Percentiles rank a stretch among this genome's conserved stretches.
These are phyloP conservation scores for Regulus satrapa DNA, from an alignment of 2,113 vertebrate species.

Conservation along the genomic window DNA sequence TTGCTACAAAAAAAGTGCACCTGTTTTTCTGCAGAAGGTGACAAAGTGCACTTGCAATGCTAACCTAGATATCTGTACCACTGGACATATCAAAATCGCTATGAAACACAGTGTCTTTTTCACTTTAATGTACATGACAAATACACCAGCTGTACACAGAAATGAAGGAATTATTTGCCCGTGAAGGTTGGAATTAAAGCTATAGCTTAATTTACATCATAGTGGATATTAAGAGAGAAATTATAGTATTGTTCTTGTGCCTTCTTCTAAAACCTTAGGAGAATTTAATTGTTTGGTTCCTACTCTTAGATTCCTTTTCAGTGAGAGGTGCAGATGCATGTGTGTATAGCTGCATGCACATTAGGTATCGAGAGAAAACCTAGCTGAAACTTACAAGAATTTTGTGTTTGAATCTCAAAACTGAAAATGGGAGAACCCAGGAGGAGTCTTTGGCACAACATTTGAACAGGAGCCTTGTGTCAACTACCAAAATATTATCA, in stretches of 20 bases:
- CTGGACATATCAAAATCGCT: neutral
- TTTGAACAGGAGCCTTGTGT: neutral
- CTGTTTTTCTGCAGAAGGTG: neutral
- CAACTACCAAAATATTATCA: neutral
- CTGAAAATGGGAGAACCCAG: neutral
- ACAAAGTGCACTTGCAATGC: neutral
- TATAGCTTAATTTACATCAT: neutral
- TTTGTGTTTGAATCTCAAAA: neutral
- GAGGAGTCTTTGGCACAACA: neutral
- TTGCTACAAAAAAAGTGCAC: neutral
- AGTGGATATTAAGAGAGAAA: neutral
- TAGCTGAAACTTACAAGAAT: neutral
- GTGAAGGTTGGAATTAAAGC: neutral
- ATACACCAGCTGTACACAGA: neutral
- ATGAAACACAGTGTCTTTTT: neutral
- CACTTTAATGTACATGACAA: neutral
- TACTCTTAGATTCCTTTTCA: neutral
- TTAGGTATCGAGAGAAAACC: neutral
- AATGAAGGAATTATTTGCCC: neutral
- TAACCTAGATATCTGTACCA: neutral
- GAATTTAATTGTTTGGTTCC: neutral
- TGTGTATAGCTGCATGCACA: neutral
- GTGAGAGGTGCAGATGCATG: accelerated
- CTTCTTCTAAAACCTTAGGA: neutral
- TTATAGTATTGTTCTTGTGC: neutral